Percentiles rank a stretch among this genome's conserved stretches.
Evolutionary conservation across 2,113 vertebrate genomes (phyloP).

Genomic region (Lates calcarifer): DNA sequence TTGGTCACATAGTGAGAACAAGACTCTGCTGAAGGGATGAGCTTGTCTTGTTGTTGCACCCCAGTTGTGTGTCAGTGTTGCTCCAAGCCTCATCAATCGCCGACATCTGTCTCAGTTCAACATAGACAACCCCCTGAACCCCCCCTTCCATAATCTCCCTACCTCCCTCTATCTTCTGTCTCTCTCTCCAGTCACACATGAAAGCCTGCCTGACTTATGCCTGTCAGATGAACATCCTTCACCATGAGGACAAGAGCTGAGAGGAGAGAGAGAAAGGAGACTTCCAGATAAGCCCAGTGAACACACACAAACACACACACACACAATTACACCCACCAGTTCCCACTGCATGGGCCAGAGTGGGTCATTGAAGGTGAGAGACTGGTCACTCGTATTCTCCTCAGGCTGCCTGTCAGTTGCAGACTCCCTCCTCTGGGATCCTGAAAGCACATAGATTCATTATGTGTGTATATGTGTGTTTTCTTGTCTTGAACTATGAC

Average conservation of each 20-base stretch:
- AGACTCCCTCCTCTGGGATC: constrained; percentile 56
- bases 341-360: constrained; percentile 87
- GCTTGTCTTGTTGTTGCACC: constrained; percentile 54
- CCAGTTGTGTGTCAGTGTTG: constrained; percentile 66
- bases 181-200: constrained; percentile 73
- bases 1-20: constrained; percentile 33
- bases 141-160: constrained; percentile 47
- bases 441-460: constrained; percentile 68
- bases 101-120: constrained; percentile 77
- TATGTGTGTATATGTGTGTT: constrained; percentile 35
- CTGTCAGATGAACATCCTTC: constrained; percentile 77
- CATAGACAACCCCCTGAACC: constrained; percentile 61
- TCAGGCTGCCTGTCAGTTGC: constrained; percentile 57
- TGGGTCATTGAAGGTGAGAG: constrained; percentile 91
- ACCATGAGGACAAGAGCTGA: constrained; percentile 48
- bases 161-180: constrained; percentile 59
- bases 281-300: constrained; percentile 55
- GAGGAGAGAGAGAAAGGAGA: constrained; percentile 19
- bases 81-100: constrained; percentile 76
- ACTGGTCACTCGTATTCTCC: constrained; percentile 72
- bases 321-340: constrained; percentile 81
- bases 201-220: constrained; percentile 75
- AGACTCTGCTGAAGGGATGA: constrained; percentile 44
- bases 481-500: constrained; percentile 71
- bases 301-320: constrained; percentile 32